A percentile compares a stretch with the other conserved stretches of the same genome.
Conservation (phyloP, 1,140 invertebrate species). For the Stratiolaelaps scimitus region DNA sequence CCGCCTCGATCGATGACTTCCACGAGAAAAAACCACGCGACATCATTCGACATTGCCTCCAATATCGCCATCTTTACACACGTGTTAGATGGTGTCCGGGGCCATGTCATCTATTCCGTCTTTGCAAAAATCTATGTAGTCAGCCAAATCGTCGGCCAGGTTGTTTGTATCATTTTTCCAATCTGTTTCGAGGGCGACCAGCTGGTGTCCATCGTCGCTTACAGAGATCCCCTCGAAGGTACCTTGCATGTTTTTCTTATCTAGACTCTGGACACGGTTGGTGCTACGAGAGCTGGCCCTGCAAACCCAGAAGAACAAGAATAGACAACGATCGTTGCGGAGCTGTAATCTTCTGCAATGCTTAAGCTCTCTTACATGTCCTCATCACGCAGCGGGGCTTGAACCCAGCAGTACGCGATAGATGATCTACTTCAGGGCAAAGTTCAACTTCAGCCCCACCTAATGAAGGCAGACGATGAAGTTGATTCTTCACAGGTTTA, state of each 20-base stretch:
- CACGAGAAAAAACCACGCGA: not conserved
- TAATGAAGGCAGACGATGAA: no score
- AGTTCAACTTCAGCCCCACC: no score
- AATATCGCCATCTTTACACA: not conserved
- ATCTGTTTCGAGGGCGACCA: slow-evolving; percentile 1
- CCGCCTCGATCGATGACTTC: slow-evolving; percentile 2
- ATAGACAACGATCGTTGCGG: no score
- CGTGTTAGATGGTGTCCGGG: not conserved
- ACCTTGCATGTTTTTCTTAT: not conserved
- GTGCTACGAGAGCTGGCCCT: no score
- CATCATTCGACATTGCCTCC: slow-evolving; percentile 1
- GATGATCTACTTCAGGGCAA: no score
- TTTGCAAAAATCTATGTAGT: slow-evolving; percentile 1
- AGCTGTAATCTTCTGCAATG: no score
- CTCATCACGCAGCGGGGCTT: no score
- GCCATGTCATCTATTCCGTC: not conserved
- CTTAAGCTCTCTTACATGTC: no score
- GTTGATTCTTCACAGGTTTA: no score
- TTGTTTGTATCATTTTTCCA: slow-evolving; percentile 9
- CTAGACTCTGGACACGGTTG: no score
- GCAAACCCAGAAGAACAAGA: no score
- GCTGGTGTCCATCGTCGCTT: not conserved
- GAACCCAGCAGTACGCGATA: no score
- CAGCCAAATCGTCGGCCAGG: not conserved
- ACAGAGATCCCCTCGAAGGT: not conserved